Conservation (phyloP, 2,888 invertebrate genomes). For the Eupsilia transversa region DNA sequence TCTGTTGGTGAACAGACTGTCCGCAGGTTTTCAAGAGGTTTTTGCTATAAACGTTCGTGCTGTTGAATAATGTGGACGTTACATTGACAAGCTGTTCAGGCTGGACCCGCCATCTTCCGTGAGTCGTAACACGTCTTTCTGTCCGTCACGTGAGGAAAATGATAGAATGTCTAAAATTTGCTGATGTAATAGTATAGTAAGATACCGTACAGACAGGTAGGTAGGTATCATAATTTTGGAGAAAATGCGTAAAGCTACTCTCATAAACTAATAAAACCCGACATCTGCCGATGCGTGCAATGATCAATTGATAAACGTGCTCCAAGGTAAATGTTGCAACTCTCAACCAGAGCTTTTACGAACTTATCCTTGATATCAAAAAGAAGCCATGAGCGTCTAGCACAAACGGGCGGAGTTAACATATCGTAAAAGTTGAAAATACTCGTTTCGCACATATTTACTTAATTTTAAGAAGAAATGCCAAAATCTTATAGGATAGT, state of each 20-base stretch:
- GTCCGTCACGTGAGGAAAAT: background rate
- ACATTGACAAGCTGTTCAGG: slow-evolving; percentile 18
- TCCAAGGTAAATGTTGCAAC: background rate
- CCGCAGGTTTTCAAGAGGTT: slow-evolving; percentile 34
- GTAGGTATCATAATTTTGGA: background rate
- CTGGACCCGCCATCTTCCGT: slow-evolving; percentile 14
- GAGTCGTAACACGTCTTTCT: slow-evolving; percentile 1
- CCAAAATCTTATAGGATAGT: too few relatives aligned
- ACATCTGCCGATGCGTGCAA: background rate
- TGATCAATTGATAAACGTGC: slow-evolving; percentile 12
- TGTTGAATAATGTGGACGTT: slow-evolving; percentile 52
- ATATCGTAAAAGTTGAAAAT: too few relatives aligned
- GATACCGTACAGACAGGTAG: background rate
- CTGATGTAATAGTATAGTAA: background rate
- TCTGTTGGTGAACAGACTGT: slow-evolving; percentile 5
- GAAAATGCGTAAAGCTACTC: background rate
- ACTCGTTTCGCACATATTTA: too few relatives aligned
- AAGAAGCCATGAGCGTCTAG: background rate
- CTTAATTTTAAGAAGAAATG: too few relatives aligned
- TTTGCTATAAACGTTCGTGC: slow-evolving; percentile 36
- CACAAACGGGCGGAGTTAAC: too few relatives aligned
- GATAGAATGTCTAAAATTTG: background rate
- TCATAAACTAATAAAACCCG: background rate
- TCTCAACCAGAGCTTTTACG: background rate
- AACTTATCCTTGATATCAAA: background rate